Base-by-base conservation (phyloP, 2,797 vertebrate genomes). In the Erethizon dorsatum region DNA sequence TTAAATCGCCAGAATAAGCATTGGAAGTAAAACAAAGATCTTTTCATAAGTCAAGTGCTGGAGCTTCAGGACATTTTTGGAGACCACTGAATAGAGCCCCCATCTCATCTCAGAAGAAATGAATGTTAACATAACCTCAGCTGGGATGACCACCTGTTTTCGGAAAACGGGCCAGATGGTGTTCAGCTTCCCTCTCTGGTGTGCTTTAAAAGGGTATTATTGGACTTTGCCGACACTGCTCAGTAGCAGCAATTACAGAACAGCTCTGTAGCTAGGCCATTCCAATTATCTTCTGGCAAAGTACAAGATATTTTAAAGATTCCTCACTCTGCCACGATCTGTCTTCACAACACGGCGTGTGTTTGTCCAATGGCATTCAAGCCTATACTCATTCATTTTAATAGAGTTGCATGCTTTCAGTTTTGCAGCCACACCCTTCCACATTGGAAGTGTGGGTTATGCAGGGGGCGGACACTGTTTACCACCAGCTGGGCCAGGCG, bases 151-250 rank as follows among this genome's bases (percentile, higher is more conserved):
- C 95, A 88, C 61, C 77, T 97, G 95, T 20, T 15, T 92, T 11
- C 52, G 78, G 89, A 94, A 95, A 92, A 54, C 12, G 52, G 85
- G 88, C 93, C 96, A 92, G 96, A 94, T 91, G 96, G 94, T 2
- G 6, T 69, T 88, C 75, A 2, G 52, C 83, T 33, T 50, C 65
- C 22, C 59, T 79, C 89, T 85, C 37, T 59, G 45, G 20, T 59
- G 73, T 65, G n/a, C 83, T 57, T 50, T 63, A 52, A 77, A n/a
- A 59, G 77, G 37, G 20, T 84, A 22, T 83, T n/a, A 61, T 37
- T 75, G 93, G 75, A 56, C 77, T 67, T 80, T 71, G 28, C 65
- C 8, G 61, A 52, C 37, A 50, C 37, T 54, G 45, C 77, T 79
- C 6, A 0, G 54, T 12, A 71, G 65, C 54, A 88, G 12, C 37